phyloP scores from a whole-genome alignment of 2,888 invertebrate species.

The Torymus texanus region DNA sequence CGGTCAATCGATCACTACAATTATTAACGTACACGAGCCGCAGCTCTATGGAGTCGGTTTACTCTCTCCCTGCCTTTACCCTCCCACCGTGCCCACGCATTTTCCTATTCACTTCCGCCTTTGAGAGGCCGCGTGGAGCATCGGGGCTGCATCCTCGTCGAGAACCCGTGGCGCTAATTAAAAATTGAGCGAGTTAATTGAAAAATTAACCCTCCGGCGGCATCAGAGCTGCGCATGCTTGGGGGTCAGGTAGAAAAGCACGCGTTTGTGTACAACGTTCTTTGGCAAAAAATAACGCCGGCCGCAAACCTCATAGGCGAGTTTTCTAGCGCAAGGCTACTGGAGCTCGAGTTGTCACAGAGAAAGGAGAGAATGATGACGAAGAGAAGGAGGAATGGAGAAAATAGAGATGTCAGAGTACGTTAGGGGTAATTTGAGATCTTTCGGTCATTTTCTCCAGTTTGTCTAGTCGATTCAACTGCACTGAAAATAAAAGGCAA shows the following conservation, averaged over 20 bases:
- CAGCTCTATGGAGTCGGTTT: background rate
- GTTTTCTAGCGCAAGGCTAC: too few species aligned
- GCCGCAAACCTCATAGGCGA: too few species aligned
- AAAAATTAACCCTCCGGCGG: conserved; percentile 15
- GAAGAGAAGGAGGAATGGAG: conserved; percentile 1
- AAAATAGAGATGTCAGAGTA: conserved; percentile 19
- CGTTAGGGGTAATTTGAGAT: conserved; percentile 23
- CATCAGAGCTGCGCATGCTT: too few species aligned
- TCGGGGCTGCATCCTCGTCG: too few species aligned
- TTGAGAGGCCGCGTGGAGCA: too few species aligned
- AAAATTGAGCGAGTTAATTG: conserved; percentile 35
- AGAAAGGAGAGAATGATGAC: background rate
- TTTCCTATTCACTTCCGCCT: too few species aligned
- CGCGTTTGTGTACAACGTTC: too few species aligned
- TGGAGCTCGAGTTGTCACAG: conserved; percentile 16
- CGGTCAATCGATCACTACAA: background rate
- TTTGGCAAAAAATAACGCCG: too few species aligned
- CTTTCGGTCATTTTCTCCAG: conserved; percentile 10
- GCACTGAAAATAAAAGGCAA: conserved; percentile 38
- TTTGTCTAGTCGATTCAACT: conserved; percentile 8
- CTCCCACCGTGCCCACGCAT: too few species aligned
- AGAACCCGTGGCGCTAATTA: conserved; percentile 9
- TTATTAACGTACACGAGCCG: background rate
- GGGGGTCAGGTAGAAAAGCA: too few species aligned
- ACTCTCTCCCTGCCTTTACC: background rate